A percentile compares a stretch with the other conserved stretches of the same genome.
Evolutionary conservation across 2,797 vertebrate species (phyloP).

Genomic region (Artibeus lituratus): DNA sequence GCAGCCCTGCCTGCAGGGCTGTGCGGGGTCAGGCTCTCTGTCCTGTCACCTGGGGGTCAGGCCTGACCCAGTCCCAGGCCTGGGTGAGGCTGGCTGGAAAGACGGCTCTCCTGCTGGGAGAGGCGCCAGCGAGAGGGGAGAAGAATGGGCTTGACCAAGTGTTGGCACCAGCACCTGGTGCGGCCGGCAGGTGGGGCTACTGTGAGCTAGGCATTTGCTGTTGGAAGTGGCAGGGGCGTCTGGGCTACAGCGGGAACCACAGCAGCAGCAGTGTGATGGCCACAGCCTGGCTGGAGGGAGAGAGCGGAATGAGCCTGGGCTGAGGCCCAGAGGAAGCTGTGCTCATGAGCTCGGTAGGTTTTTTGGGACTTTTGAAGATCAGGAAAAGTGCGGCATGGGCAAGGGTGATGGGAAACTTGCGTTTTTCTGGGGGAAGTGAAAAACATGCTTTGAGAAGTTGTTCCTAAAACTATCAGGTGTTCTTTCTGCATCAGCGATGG

Average conservation of each 20-base stretch:
- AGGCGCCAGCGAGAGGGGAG: not conserved
- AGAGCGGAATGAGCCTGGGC: fast-evolving
- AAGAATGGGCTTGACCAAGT: not conserved
- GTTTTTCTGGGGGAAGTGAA: not conserved
- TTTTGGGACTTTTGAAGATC: not conserved
- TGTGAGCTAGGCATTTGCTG: not conserved
- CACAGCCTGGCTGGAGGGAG: not conserved
- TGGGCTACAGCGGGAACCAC: not conserved
- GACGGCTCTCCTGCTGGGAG: not conserved
- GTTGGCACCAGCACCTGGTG: not conserved
- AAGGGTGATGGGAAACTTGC: not conserved
- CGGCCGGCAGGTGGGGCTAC: not conserved
- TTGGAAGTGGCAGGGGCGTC: not conserved
- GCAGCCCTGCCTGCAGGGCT: not conserved
- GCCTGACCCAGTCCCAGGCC: not conserved
- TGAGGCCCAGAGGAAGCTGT: not conserved
- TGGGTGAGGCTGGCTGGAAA: not conserved
- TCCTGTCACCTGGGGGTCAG: not conserved
- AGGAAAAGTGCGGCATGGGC: not conserved
- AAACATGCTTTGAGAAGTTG: not conserved
- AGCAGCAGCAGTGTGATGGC: not conserved
- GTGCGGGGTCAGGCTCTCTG: not conserved
- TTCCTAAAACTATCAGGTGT: not conserved
- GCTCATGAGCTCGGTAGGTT: not conserved
- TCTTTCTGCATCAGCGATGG: not conserved